A percentile compares a stretch with the other conserved stretches of the same genome.
Evolutionary conservation across 2,113 vertebrate genomes (phyloP).

Genomic region (Scytalopus superciliaris): DNA sequence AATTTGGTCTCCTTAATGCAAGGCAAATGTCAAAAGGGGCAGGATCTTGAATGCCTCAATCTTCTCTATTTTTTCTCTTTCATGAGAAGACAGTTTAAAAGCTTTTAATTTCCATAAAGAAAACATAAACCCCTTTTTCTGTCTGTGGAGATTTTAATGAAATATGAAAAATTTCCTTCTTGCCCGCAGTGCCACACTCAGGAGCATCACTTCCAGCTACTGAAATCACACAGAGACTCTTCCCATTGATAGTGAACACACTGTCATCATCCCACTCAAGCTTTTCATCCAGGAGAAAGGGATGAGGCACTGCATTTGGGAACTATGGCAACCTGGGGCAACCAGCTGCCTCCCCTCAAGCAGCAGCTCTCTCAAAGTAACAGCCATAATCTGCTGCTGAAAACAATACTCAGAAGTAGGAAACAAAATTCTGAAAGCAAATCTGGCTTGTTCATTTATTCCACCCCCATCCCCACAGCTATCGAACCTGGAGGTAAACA

Average conservation of each 20-base stretch:
- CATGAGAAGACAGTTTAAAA: neutral
- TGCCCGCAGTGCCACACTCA: neutral
- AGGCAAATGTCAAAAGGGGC: neutral
- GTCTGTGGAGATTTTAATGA: neutral
- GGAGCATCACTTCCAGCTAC: neutral
- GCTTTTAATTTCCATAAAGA: neutral
- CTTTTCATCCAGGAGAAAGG: neutral
- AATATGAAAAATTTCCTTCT: neutral
- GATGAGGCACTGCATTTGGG: neutral
- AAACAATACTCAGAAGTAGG: neutral
- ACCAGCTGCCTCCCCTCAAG: conserved; percentile 10
- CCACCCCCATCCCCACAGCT: neutral
- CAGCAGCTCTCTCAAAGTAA: neutral
- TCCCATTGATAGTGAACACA: neutral
- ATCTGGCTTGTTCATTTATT: neutral
- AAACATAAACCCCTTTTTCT: neutral
- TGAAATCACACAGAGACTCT: neutral
- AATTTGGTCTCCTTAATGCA: neutral
- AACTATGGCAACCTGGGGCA: neutral
- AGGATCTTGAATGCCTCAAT: neutral
- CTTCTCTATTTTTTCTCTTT: neutral
- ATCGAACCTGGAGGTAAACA: neutral
- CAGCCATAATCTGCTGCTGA: neutral
- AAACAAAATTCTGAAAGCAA: neutral
- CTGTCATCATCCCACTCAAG: neutral